Evolutionary conservation across 2,888 invertebrate species (phyloP).

Genomic region (Caradrina kadenii): DNA sequence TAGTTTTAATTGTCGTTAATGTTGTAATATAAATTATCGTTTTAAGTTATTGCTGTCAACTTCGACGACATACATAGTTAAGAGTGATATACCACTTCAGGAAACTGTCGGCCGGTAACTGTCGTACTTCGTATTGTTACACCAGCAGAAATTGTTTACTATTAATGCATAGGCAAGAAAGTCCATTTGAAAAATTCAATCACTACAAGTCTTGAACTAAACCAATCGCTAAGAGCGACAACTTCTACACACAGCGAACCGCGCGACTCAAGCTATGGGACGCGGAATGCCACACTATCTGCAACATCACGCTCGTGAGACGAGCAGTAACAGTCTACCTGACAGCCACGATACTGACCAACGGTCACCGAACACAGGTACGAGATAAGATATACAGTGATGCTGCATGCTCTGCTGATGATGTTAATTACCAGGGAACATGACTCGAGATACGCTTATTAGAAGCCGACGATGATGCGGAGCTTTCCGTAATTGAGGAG

Average conservation of each 20-base stretch:
- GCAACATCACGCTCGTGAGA: constrained; percentile 22
- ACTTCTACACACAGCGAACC: not conserved
- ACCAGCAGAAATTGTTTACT: not conserved
- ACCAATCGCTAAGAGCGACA: not conserved
- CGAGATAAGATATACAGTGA: constrained; percentile 34
- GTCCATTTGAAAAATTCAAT: not conserved
- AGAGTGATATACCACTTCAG: constrained; percentile 37
- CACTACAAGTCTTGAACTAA: not conserved
- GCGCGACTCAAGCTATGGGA: not conserved
- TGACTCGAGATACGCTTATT: constrained; percentile 33
- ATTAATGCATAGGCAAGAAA: not conserved
- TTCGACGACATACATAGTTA: constrained; percentile 19
- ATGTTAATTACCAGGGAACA: constrained; percentile 40
- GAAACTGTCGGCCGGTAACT: constrained; percentile 3
- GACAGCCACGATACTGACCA: constrained; percentile 25
- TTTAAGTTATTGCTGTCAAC: constrained; percentile 31
- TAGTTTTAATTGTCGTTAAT: constrained; percentile 55
- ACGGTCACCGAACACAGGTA: constrained; percentile 32
- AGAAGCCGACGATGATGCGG: constrained; percentile 30
- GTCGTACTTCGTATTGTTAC: constrained; percentile 10
- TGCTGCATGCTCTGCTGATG: constrained; percentile 36
- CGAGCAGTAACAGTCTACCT: constrained; percentile 3
- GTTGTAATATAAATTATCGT: constrained; percentile 52
- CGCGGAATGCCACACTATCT: constrained; percentile 18
- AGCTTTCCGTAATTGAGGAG: constrained; percentile 25